Evolutionary conservation across 2,888 invertebrate species (phyloP), one percentile per base, ranked within the genome.

Genomic region (Hybos culiciformis): DNA sequence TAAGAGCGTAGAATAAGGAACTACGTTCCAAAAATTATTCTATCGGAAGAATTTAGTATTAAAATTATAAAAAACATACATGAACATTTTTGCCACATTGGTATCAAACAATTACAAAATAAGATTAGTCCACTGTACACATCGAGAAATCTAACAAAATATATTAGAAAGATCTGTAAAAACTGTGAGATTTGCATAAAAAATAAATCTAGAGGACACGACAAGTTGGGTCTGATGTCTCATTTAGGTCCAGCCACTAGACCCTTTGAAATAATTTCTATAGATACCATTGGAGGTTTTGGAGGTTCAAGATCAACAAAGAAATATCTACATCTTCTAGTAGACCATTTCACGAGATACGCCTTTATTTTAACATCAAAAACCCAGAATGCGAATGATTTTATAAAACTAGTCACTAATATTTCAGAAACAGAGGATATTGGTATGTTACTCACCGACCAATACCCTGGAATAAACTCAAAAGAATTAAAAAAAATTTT

Each of bases 321-420:
- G 46, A 56, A 53, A 52, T 56, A 55, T 38, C 36, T 58, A 18
- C 59, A 58, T 48, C 48, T 58, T 6, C 45, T 56, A 40, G 53
- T 55, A 20, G 56, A 39, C n/a, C n/a, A n/a, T n/a, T n/a, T n/a
- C n/a, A n/a, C n/a, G n/a, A n/a, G n/a, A n/a, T n/a, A n/a, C n/a
- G 57, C 56, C 11, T 54, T 44, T 24, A 56, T 56, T 33, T 33
- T 47, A 39, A 55, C 56, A 39, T 55, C 56, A 46, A 54, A 50
- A 47, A 53, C 46, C 1, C 56, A 57, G 47, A 48, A 19, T 43
- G 49, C 56, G 32, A 48, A 37, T 7, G 55, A 58, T 48, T 58
- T 57, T 34, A 53, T 56, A 37, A 56, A 55, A 47, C 37, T 57
- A 34, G 19, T 37, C 37, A 14, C 21, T 23, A n/a, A n/a, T n/a